Evolutionary conservation across 2,888 invertebrate species (phyloP).

Genomic region (Muschampia plurimacula): DNA sequence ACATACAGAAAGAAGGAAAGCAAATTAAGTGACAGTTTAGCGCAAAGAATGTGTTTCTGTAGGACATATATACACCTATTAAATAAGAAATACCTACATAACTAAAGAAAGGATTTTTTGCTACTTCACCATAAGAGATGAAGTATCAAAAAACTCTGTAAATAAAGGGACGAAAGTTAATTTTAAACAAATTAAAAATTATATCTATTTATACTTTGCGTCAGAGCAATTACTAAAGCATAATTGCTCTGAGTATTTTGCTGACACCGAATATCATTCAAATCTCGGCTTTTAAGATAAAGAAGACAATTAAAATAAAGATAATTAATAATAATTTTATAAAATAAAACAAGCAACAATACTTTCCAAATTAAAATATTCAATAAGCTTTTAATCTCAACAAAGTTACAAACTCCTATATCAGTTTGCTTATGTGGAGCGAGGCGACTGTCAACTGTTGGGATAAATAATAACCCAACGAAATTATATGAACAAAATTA

Average conservation of each 20-base stretch:
- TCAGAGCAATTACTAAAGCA: too few relatives aligned
- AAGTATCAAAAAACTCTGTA: too few relatives aligned
- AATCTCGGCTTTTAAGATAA: neutral
- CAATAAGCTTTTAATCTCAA: constrained; percentile 31
- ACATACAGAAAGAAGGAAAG: too few relatives aligned
- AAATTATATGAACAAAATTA: too few relatives aligned
- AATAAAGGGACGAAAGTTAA: too few relatives aligned
- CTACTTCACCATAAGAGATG: too few relatives aligned
- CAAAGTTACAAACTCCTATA: constrained; percentile 9
- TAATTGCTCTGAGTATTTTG: neutral
- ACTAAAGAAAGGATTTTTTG: too few relatives aligned
- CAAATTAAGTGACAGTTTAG: too few relatives aligned
- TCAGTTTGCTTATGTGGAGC: constrained; percentile 5
- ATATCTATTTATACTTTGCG: neutral
- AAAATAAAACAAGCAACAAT: constrained; percentile 11
- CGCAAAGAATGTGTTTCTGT: too few relatives aligned
- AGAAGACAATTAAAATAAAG: neutral
- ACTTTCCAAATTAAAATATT: constrained; percentile 8
- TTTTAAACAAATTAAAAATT: too few relatives aligned
- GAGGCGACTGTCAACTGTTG: neutral
- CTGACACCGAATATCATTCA: neutral
- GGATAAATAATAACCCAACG: neutral
- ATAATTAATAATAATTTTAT: constrained; percentile 3
- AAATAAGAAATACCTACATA: too few relatives aligned
- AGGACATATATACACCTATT: too few relatives aligned